phyloP scores from a whole-genome alignment of 2,113 vertebrate species.

The Haemorhous mexicanus region DNA sequence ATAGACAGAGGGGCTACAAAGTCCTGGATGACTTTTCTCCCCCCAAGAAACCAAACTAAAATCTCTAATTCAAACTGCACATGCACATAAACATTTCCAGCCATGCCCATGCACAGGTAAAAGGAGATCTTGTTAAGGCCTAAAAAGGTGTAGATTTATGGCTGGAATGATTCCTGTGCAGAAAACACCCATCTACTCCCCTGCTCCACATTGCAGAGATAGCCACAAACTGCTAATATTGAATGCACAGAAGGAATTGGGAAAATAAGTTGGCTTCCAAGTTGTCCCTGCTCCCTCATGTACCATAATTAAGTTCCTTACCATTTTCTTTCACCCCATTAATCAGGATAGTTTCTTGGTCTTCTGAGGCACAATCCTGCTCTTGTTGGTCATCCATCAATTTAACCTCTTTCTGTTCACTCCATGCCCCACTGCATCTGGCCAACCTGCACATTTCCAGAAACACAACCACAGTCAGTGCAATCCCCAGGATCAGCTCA shows the following conservation, averaged over 20 bases:
- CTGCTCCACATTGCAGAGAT: not conserved
- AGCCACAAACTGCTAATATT: not conserved
- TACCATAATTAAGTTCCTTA: conserved; percentile 73
- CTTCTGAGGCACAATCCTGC: conserved; percentile 87
- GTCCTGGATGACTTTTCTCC: not conserved
- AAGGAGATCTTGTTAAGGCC: not conserved
- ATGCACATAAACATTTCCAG: not conserved
- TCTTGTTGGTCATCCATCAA: conserved; percentile 98
- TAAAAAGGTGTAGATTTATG: not conserved
- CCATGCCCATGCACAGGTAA: not conserved
- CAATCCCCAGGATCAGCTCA: conserved; percentile 29
- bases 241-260: not conserved
- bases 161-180: not conserved
- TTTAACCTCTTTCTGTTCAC: conserved; percentile 83
- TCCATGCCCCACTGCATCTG: conserved; percentile 84
- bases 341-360: conserved; percentile 85
- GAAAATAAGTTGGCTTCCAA: conserved; percentile 10
- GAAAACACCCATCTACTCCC: not conserved
- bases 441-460: conserved; percentile 82
- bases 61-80: not conserved
- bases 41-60: not conserved
- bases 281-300: conserved; percentile 4
- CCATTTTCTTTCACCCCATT: conserved; percentile 87
- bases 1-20: not conserved
- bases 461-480: conserved; percentile 71